phyloP scores from a whole-genome alignment of 2,888 invertebrate genomes.

The Epistrophe eligans region DNA sequence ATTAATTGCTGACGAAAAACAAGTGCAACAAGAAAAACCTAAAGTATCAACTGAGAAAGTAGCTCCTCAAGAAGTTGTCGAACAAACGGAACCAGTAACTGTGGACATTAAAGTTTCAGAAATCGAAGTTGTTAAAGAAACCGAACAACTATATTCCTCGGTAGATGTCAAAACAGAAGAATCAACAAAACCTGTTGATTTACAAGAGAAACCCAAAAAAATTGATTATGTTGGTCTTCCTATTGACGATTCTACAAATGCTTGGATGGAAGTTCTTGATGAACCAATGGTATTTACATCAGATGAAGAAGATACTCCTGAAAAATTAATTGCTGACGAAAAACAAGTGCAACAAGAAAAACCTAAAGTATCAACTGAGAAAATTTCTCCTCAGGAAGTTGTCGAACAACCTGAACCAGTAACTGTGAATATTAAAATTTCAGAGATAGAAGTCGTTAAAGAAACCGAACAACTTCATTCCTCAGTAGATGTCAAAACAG shows the following conservation, averaged over 20 bases:
- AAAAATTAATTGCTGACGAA: background rate
- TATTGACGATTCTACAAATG: conserved; percentile 77
- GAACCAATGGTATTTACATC: conserved; percentile 65
- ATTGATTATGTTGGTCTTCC: conserved; percentile 77
- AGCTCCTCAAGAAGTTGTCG: too few relatives aligned
- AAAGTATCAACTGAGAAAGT: conserved; percentile 32
- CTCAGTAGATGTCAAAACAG: background rate
- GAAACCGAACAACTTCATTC: background rate
- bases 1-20: background rate
- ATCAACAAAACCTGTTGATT: background rate
- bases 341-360: conserved; percentile 71
- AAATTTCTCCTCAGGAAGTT: background rate
- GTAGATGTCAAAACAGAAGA: background rate
- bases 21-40: conserved; percentile 60
- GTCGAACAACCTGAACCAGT: background rate
- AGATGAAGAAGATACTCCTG: conserved; percentile 56
- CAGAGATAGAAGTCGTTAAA: background rate
- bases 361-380: fast-evolving
- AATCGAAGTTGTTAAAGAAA: background rate
- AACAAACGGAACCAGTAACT: background rate
- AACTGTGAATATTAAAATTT: background rate
- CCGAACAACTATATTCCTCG: background rate
- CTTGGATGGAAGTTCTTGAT: conserved; percentile 79
- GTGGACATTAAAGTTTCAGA: background rate
- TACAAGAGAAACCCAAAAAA: conserved; percentile 29